phyloP scores from a whole-genome alignment of 1,140 invertebrate genomes.

The Drosophila setifemur region DNA sequence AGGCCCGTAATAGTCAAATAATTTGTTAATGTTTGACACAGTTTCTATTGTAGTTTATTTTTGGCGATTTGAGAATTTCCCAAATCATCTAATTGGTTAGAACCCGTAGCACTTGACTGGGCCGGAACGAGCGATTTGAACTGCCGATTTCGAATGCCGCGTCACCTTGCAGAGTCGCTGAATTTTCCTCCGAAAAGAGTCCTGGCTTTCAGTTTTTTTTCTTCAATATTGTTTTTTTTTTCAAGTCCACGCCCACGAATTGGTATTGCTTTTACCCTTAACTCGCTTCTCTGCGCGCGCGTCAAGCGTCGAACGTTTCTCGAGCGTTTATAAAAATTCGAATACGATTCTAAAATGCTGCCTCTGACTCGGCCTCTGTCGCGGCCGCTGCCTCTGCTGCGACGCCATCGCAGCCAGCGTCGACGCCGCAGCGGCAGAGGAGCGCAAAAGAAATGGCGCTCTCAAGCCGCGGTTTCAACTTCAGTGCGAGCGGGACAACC shows the following conservation, averaged over 20 bases:
- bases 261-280: background rate
- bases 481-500: conserved; percentile 52
- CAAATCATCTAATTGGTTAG: conserved; percentile 27
- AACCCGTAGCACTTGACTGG: conserved; percentile 48
- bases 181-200: conserved; percentile 14
- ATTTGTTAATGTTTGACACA: conserved; percentile 37
- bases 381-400: conserved; percentile 24
- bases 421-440: conserved; percentile 27
- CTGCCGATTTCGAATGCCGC: conserved; percentile 25
- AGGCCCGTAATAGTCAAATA: conserved; percentile 24
- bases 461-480: background rate
- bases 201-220: background rate
- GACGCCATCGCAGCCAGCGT: conserved; percentile 34
- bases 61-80: conserved; percentile 1
- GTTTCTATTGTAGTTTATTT: background rate
- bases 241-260: conserved; percentile 40
- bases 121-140: conserved; percentile 22
- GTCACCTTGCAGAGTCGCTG: conserved; percentile 18
- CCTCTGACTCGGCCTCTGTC: conserved; percentile 35
- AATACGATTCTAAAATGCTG: conserved; percentile 80
- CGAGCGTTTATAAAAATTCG: conserved; percentile 82
- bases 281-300: conserved; percentile 59
- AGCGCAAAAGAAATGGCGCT: conserved; percentile 69
- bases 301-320: conserved; percentile 77
- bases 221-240: conserved; percentile 1